Evolutionary conservation across 2,113 vertebrate genomes (phyloP), one percentile per base, ranked within the genome.

Genomic region (Hippocampus zosterae): DNA sequence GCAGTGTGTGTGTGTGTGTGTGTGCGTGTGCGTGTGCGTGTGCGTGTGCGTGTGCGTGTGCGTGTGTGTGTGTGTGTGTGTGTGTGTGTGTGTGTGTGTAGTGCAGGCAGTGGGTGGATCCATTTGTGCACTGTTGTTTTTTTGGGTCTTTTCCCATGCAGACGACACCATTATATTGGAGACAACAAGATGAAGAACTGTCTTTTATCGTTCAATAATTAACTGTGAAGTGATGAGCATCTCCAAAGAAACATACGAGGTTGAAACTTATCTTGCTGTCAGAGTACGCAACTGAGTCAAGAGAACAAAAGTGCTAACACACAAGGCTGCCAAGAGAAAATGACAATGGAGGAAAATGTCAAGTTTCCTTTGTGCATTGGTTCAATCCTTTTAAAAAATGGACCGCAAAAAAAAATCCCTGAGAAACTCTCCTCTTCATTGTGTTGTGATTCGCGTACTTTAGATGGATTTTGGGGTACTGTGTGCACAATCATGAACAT

Each of bases 121-220:
- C 62, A 44, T 44, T 23, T 65, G 42, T 65, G 63, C 23, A 4
- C 63, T 27, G 63, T 65, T n/a, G 37, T 37, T 33, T 33, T 33
- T 33, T 33, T 29, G 29, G 29, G 5, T 37, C 21, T 37, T 63
- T 27, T 25, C 63, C 42, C 41, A 46, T 46, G 63, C 42, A 46
- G 63, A 65, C 15, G 63, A 65, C 41, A 65, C 33, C 19, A 65
- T 65, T 44, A 65, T 46, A 46, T 25, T 27, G 23, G n/a, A 65
- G 63, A 65, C 42, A 44, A 42, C 41, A 65, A 65, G 57, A 60
- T 60, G 27, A 29, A 60, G 15, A 60, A 60, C 57, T 33, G 57
- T 44, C 41, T 44, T 44, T 46, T 25, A 25, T 65, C 63, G 8
- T 46, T 65, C 23, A 16, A 65, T 13, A 46, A 60, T 60, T 60